Percentiles rank a stretch among this genome's conserved stretches.
These are phyloP conservation scores for Phoebastria nigripes DNA, from an alignment of 2,797 vertebrate species.

Conservation along the genomic window DNA sequence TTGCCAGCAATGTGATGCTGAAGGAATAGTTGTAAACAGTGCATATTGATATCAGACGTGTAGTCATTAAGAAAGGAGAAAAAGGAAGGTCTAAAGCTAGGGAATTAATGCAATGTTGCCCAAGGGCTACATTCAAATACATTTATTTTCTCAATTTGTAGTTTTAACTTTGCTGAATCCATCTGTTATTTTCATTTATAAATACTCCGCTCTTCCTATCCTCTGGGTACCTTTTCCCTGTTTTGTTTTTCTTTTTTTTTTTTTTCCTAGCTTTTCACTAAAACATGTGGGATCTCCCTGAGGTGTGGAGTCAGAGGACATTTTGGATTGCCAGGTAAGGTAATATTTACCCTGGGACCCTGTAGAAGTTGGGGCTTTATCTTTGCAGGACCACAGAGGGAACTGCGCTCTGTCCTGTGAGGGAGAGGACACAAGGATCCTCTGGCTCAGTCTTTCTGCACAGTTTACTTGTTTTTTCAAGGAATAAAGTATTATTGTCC, in stretches of 20 bases:
- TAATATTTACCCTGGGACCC: not conserved
- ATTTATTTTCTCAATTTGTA: slow-evolving; percentile 23
- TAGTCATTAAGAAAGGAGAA: slow-evolving; percentile 21
- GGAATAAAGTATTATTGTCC: not conserved
- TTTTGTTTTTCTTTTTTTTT: not conserved
- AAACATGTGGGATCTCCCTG: fast-evolving
- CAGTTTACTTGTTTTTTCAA: not conserved
- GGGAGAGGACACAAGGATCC: not conserved
- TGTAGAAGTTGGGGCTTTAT: not conserved
- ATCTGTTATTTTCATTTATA: not conserved
- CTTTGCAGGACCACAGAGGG: not conserved
- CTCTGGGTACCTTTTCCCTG: not conserved
- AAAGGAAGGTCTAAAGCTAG: not conserved
- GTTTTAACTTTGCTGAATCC: not conserved
- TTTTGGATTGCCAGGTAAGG: not conserved
- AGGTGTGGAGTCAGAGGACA: not conserved
- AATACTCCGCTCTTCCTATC: not conserved
- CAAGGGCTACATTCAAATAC: not conserved
- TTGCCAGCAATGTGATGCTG: not conserved
- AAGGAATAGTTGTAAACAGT: not conserved
- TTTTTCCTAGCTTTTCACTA: not conserved
- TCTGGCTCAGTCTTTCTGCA: not conserved
- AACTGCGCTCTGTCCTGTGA: fast-evolving
- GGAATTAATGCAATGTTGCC: slow-evolving; percentile 25
- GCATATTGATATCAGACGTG: not conserved